Evolutionary conservation across 2,797 vertebrate genomes (phyloP).

Genomic region (Phrynocephalus guinanensis): DNA sequence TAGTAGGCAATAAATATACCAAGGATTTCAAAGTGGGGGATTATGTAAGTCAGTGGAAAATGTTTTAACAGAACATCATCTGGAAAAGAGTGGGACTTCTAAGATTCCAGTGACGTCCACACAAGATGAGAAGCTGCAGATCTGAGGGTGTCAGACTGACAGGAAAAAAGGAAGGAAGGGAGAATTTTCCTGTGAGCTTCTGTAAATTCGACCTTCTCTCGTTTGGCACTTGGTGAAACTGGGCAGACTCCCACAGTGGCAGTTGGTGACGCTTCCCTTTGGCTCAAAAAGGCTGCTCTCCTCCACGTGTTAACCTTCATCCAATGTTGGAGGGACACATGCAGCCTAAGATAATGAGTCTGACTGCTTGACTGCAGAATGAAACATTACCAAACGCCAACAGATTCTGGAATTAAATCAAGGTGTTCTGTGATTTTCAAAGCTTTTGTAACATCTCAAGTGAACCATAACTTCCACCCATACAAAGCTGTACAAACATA

Average conservation of each 20-base stretch:
- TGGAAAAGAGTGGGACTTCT: slow-evolving; percentile 7
- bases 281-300: not conserved
- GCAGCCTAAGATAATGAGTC: not conserved
- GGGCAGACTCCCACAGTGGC: slow-evolving; percentile 1
- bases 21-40: not conserved
- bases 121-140: not conserved
- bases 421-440: not conserved
- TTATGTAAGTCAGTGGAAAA: not conserved
- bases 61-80: not conserved
- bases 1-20: slow-evolving; percentile 7
- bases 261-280: not conserved
- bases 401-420: slow-evolving; percentile 1
- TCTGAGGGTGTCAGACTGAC: not conserved
- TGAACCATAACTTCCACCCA: not conserved
- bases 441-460: not conserved
- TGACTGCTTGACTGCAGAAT: not conserved
- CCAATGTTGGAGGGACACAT: not conserved
- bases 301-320: not conserved
- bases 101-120: not conserved
- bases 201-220: not conserved
- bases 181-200: slow-evolving; percentile 4
- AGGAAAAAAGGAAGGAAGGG: not conserved
- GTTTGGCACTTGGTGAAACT: slow-evolving; percentile 9
- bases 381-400: not conserved
- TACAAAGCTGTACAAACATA: not conserved